Percentiles rank a stretch among this genome's conserved stretches.
Evolutionary conservation across 2,888 invertebrate genomes (phyloP).

Genomic region (Diadegma fenestrale): DNA sequence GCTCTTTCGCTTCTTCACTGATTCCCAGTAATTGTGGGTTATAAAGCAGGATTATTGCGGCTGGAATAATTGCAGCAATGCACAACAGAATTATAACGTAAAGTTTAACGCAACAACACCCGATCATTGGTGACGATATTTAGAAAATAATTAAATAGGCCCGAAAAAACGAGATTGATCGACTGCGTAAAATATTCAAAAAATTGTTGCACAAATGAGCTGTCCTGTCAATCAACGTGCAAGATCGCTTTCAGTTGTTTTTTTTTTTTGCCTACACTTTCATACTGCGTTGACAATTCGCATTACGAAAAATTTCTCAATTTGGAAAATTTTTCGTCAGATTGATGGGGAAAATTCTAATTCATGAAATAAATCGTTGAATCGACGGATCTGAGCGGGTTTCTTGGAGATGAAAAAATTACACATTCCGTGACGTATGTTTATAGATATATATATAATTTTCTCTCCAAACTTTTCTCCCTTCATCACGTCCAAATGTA

Average conservation of each 20-base stretch:
- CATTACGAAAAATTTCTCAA: not conserved
- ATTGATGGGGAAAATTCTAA: not conserved
- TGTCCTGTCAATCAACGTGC: not conserved
- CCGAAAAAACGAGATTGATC: not conserved
- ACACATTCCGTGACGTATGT: constrained; percentile 9
- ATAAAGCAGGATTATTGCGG: constrained; percentile 64
- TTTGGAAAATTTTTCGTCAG: not conserved
- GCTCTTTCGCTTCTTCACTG: constrained; percentile 16
- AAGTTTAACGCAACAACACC: constrained; percentile 64
- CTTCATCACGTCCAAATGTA: constrained; percentile 58
- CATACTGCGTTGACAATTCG: not conserved
- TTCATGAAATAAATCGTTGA: too few species aligned
- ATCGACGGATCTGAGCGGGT: not conserved
- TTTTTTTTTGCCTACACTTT: not conserved
- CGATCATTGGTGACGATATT: constrained; percentile 58
- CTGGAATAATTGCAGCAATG: constrained; percentile 65
- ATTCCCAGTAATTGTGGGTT: constrained; percentile 65
- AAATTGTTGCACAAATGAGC: not conserved
- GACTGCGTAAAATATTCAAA: constrained; percentile 4
- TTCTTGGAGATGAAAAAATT: not conserved
- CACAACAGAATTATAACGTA: constrained; percentile 64
- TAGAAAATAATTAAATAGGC: not conserved
- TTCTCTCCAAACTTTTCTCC: constrained; percentile 9
- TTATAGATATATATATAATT: constrained; percentile 33
- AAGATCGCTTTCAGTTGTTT: constrained; percentile 18